A percentile compares a stretch with the other conserved stretches of the same genome.
These are phyloP conservation scores for Sacculina carcini DNA, from an alignment of 2,888 invertebrate genomes.

Conservation along the genomic window DNA sequence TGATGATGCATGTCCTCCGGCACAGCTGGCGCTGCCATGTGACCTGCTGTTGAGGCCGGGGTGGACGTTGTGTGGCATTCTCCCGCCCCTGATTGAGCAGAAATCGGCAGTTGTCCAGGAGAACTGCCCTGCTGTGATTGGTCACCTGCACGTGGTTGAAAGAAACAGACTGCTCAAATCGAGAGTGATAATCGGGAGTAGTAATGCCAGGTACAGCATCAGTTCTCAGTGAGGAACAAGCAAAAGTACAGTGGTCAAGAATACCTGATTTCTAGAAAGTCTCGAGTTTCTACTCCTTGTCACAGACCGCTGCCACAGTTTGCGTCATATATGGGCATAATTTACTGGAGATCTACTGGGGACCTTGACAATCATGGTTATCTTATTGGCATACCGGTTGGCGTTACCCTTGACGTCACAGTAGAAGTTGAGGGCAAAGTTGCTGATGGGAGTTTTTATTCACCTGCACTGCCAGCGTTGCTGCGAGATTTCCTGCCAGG, in stretches of 20 bases:
- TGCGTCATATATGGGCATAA: background rate
- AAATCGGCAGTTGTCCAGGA: background rate
- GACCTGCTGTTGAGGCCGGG: too few relatives aligned
- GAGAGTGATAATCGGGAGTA: background rate
- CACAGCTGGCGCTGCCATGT: too few relatives aligned
- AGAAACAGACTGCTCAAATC: background rate
- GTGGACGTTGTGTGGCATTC: too few relatives aligned
- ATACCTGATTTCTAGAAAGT: too few relatives aligned
- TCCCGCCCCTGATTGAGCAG: slow-evolving; percentile 4
- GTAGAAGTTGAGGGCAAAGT: background rate
- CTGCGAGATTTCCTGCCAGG: background rate
- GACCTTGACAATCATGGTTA: too few relatives aligned
- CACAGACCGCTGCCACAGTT: too few relatives aligned
- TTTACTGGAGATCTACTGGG: too few relatives aligned
- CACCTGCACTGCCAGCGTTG: background rate
- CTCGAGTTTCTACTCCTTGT: too few relatives aligned
- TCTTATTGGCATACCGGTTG: too few relatives aligned
- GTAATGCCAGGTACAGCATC: background rate
- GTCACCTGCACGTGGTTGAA: slow-evolving; percentile 10
- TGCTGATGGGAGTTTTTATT: background rate
- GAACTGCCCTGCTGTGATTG: slow-evolving; percentile 9
- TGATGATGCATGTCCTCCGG: slow-evolving; percentile 44
- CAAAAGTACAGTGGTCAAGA: background rate
- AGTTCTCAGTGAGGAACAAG: background rate
- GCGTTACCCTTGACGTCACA: background rate